These are phyloP conservation scores for Cataglyphis rosenhaueri DNA, from an alignment of 2,888 invertebrate genomes.

Conservation along the genomic window DNA sequence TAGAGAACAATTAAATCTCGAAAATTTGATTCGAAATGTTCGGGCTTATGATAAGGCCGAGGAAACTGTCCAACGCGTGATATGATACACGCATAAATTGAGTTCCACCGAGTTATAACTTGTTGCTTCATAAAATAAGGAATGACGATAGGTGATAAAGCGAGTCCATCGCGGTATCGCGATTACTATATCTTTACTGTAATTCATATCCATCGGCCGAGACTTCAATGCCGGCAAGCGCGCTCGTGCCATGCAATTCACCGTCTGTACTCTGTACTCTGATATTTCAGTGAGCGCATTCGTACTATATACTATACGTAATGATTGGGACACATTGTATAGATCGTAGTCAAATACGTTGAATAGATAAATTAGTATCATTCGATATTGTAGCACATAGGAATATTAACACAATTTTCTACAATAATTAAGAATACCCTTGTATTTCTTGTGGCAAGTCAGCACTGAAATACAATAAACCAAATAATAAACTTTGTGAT, in stretches of 20 bases:
- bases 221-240: conserved; percentile 54
- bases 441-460: background rate
- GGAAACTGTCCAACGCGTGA: background rate
- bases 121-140: conserved; percentile 35
- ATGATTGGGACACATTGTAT: conserved; percentile 28
- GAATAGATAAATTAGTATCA: background rate
- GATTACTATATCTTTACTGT: conserved; percentile 50
- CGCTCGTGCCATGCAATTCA: conserved; percentile 48
- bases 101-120: background rate
- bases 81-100: conserved; percentile 8
- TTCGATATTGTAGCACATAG: background rate
- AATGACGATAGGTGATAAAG: conserved; percentile 28
- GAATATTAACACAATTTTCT: conserved; percentile 12
- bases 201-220: conserved; percentile 51
- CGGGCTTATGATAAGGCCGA: background rate
- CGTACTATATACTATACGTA: conserved; percentile 9
- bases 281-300: conserved; percentile 39
- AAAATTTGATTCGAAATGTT: background rate
- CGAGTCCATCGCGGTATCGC: conserved; percentile 31
- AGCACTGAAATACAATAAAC: background rate
- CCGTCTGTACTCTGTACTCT: conserved; percentile 21
- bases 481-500: background rate
- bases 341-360: background rate
- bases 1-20: background rate
- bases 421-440: background rate